These are phyloP conservation scores for Empis stercorea DNA, from an alignment of 2,888 invertebrate species.

Conservation along the genomic window DNA sequence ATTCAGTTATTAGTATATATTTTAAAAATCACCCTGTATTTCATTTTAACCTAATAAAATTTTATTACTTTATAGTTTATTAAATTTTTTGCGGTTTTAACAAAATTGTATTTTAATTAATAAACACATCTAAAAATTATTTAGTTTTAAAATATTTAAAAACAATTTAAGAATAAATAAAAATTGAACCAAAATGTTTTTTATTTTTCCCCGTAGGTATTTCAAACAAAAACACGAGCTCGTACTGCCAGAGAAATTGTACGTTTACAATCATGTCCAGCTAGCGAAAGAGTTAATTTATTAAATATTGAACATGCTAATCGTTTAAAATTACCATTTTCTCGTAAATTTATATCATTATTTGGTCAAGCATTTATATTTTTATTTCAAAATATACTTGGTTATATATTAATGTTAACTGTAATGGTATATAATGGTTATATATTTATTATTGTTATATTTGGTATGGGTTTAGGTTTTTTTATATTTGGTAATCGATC, in stretches of 20 bases:
- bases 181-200: no score
- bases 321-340: background rate
- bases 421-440: conserved; percentile 65
- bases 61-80: no score
- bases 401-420: conserved; percentile 57
- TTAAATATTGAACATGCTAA: conserved; percentile 8
- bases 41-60: no score
- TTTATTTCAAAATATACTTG: conserved; percentile 41
- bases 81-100: no score
- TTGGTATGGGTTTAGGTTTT: conserved; percentile 49
- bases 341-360: conserved; percentile 9
- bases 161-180: background rate
- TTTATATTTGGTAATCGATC: conserved; percentile 42
- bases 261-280: conserved; percentile 14
- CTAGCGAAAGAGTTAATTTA: conserved; percentile 19
- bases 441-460: conserved; percentile 47
- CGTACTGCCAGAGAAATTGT: conserved; percentile 18
- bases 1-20: no score
- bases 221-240: conserved; percentile 17
- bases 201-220: conserved; percentile 16
- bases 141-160: no score
- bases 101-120: no score
- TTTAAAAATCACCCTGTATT: no score
- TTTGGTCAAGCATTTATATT: conserved; percentile 17
- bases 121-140: no score